Evolutionary conservation across 1,140 invertebrate genomes (phyloP), one percentile per base, ranked within the genome.

Genomic region (Agrilus planipennis): DNA sequence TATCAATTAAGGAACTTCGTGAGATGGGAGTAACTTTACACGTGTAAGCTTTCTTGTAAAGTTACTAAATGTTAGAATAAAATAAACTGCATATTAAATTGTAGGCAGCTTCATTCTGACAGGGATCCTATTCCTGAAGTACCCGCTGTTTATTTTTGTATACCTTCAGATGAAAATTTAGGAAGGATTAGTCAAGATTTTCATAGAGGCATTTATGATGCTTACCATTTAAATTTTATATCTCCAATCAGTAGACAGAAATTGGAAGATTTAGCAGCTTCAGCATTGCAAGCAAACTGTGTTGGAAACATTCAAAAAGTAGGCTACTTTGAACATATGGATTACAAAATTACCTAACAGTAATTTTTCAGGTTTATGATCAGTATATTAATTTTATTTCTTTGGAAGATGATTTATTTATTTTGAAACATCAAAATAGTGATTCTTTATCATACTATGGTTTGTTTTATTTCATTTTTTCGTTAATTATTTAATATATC

Each of bases 301-400:
- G 86, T 92, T 15, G 74, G 83, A 21, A 84, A 84, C 61, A 89
- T 99, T 38, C 84, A 91, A 38, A 97, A 96, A 69, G 85, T 82
- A 58, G 43, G 36, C 2, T 32, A 21, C 2, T 12, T 20, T 25
- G 2, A 16, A 4, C 17, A 27, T 17, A 17, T 16, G n/a, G 5
- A 20, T 21, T 40, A 32, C 28, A 16, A 39, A 31, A 29, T 18
- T 22, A 31, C 35, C 47, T 14, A 29, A 6, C 14, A 21, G 16
- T 3, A 11, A 16, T 2, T 29, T 62, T 57, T 23, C 41, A 80
- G 77, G 73, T 96, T 23, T 94, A 79, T 64, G 92, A 96, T 66
- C 95, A 99, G 63, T 98, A 98, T 75, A 71, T 97, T 21, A 97
- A 98, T 69, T 99, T 99, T 60, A 97, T 99, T 53, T 88, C 87